A percentile compares a stretch with the other conserved stretches of the same genome.
Conservation (phyloP, 2,888 invertebrate species). For the Rutpela maculata region DNA sequence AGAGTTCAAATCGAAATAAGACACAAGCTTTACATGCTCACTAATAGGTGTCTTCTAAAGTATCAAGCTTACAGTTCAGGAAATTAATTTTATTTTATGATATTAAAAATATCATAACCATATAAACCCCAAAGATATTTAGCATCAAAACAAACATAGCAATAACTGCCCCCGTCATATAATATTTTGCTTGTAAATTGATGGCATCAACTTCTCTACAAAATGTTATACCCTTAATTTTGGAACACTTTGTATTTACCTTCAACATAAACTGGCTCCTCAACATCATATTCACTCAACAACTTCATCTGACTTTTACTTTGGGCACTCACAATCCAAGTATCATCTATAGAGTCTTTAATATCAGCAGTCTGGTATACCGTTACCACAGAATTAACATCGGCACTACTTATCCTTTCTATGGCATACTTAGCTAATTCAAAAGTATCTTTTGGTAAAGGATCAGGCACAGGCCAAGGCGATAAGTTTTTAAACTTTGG, state of each 20-base stretch:
- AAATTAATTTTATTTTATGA: too few relatives aligned
- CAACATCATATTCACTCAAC: conserved; percentile 78
- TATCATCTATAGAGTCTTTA: conserved; percentile 87
- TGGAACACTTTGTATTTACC: conserved; percentile 69
- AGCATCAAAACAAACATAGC: too few relatives aligned
- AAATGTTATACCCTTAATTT: not conserved
- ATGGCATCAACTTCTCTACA: not conserved
- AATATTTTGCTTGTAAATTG: too few relatives aligned
- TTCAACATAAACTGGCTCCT: conserved; percentile 85
- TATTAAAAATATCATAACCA: too few relatives aligned
- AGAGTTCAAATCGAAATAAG: too few relatives aligned
- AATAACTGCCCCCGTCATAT: too few relatives aligned
- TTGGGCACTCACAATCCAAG: conserved; percentile 94
- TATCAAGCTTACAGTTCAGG: too few relatives aligned
- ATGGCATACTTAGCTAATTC: conserved; percentile 90
- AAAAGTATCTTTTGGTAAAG: conserved; percentile 85
- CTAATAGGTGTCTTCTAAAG: too few relatives aligned
- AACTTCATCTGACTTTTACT: conserved; percentile 85
- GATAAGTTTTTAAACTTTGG: conserved; percentile 95
- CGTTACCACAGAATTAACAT: conserved; percentile 72
- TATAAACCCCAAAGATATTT: too few relatives aligned
- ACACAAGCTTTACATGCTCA: too few relatives aligned
- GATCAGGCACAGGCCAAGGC: conserved; percentile 89
- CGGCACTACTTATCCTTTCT: conserved; percentile 88
- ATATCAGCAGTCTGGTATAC: conserved; percentile 80